Base-by-base conservation (phyloP, 2,113 vertebrate genomes). In the Catharus minimus region DNA sequence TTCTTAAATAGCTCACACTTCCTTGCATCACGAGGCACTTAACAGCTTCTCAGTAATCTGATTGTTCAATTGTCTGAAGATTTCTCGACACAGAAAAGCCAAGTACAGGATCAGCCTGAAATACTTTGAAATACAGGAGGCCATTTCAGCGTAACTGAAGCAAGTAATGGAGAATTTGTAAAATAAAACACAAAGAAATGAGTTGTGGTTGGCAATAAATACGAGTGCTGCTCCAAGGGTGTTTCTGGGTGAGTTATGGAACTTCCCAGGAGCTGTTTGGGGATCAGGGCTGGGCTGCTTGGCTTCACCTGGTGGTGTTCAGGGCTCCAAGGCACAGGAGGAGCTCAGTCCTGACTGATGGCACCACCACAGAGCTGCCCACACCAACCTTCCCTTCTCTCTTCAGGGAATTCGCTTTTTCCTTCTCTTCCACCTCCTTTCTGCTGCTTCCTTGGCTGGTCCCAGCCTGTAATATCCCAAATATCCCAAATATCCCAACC, bases 1-100 rank as follows among this genome's bases (percentile, higher is more conserved):
- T 12, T 67, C 89, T 93, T 79, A 79, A 93, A 89, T 11, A 87
- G 58, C 82, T 95, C 71, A 9, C 78, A 67, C 52, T 89, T 95
- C 67, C 39, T 55, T 38, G 71, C 75, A 66, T 72, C 84, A 73
- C 64, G 32, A 60, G 74, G 55, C 77, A 57, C 64, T 85, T 89
- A 89, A 92, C 69, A 89, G 50, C 86, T 85, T 44, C 74, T 76
- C 84, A 89, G 89, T 80, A 87, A 92, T 89, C 84, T 66, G 88
- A 81, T 90, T 93, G 89, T 94, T 95, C 94, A 95, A 92, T 82
- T 89, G 95, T 69, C 86, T 92, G 93, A 75, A 86, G 61, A 86
- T 90, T 93, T 85, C 82, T 57, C 80, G 7, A 75, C 83, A 50
- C 30, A 57, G 55, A 82, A 74, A 82, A 93, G 77, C 13, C 16